Evolutionary conservation across 2,888 invertebrate species (phyloP), one percentile per base, ranked within the genome.

Genomic region (Leucoma salicis): DNA sequence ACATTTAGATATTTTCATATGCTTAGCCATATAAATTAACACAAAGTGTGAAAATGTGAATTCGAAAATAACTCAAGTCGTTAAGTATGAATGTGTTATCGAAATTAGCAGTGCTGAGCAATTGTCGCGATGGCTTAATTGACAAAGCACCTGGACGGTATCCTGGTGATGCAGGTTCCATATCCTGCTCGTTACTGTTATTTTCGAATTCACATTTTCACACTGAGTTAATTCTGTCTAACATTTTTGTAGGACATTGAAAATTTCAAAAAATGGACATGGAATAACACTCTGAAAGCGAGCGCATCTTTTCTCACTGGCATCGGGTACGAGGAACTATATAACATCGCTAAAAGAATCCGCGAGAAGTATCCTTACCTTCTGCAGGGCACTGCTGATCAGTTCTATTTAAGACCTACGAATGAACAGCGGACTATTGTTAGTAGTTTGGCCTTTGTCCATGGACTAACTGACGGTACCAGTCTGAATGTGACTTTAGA

Each of bases 281-380:
- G 94, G 91, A 92, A 94, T 58, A 74, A 84, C 0, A 92, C 92
- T 29, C 79, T 95, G 11, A 84, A 89, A 11, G 78, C 82, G 1
- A 82, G 90, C 12, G 90, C 90, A 10, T 85, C 92, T n/a, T 82
- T 78, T 42, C 81, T 95, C 51, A 93, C 94, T 0, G 82, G 84
- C 0, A 57, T 57, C 1, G 92, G 92, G 0, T 92, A 91, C 63
- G 91, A 93, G 44, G 95, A 96, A 63, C 66, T 95, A 32, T 92
- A 87, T 54, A 87, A 91, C 46, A 87, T 95, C 5, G 95, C 65
- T 10, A 67, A 58, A 35, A 71, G 87, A 25, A 53, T 87, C 13
- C 59, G 66, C 1, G 61, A 78, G 45, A 74, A 65, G 38, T 86
- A 81, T 39, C 71, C 78, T 18, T 65, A 78, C 10, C 64, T 95